Evolutionary conservation across 2,113 vertebrate species (phyloP).

Genomic region (Microcebus lehilahytsara): DNA sequence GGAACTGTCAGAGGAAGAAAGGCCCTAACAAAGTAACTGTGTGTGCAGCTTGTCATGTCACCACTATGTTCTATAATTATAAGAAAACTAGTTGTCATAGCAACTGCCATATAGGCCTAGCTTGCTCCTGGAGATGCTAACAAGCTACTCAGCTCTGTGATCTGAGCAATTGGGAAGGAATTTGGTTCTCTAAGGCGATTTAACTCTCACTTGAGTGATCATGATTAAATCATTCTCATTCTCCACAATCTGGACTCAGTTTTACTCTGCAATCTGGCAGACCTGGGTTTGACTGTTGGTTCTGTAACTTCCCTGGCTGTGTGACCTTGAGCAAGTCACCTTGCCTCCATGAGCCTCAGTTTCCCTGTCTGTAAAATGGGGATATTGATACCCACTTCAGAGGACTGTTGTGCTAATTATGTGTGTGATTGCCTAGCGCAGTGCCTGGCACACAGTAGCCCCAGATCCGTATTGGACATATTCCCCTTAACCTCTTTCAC

Average conservation of each 20-base stretch:
- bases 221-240: not conserved
- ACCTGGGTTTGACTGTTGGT: not conserved
- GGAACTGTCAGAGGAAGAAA: slow-evolving; percentile 63
- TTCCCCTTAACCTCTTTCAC: not conserved
- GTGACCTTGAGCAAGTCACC: not conserved
- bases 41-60: slow-evolving; percentile 62
- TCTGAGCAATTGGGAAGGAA: not conserved
- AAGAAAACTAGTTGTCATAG: slow-evolving; percentile 67
- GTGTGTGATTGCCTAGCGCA: not conserved
- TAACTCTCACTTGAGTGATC: not conserved
- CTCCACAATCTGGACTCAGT: not conserved
- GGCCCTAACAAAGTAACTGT: slow-evolving; percentile 41
- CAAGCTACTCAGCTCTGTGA: slow-evolving; percentile 44
- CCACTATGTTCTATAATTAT: slow-evolving; percentile 59
- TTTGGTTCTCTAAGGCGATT: not conserved
- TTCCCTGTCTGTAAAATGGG: not conserved
- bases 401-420: fast-evolving
- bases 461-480: too few relatives aligned
- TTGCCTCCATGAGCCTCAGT: not conserved
- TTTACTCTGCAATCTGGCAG: not conserved
- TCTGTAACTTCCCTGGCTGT: not conserved
- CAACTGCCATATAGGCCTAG: slow-evolving; percentile 39
- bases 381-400: too few relatives aligned
- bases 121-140: slow-evolving; percentile 49
- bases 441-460: not conserved